A percentile compares a stretch with the other conserved stretches of the same genome.
Conservation (phyloP, 1,140 invertebrate species). For the Neodiprion lecontei region DNA sequence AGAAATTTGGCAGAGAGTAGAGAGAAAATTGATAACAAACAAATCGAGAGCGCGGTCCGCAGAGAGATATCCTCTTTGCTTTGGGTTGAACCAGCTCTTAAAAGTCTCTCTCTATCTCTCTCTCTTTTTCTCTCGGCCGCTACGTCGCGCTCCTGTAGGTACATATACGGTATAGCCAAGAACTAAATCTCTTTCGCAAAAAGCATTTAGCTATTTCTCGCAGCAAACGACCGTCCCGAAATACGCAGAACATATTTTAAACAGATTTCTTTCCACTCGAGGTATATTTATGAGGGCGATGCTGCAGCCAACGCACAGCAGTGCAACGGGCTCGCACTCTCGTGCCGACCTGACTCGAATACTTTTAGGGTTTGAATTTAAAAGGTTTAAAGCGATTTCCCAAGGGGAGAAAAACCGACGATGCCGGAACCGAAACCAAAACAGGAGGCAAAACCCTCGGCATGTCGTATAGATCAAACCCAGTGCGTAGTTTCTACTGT, state of each 20-base stretch:
- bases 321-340: constrained; percentile 23
- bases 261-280: constrained; percentile 55
- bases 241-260: constrained; percentile 60
- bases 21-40: neutral
- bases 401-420: constrained; percentile 43
- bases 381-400: constrained; percentile 64
- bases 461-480: neutral
- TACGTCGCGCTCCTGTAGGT: neutral
- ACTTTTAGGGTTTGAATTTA: constrained; percentile 49
- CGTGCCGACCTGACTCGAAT: constrained; percentile 24
- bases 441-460: neutral
- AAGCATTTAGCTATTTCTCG: constrained; percentile 64
- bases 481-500: too few relatives aligned
- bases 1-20: too few relatives aligned
- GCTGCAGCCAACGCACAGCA: constrained; percentile 30
- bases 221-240: constrained; percentile 61
- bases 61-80: constrained; percentile 4
- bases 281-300: constrained; percentile 56
- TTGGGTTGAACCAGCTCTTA: neutral
- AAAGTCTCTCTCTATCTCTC: neutral
- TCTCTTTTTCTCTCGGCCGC: too few relatives aligned
- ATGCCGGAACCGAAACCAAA: neutral
- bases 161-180: constrained; percentile 29
- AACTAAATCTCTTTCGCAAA: constrained; percentile 63
- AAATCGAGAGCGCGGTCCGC: constrained; percentile 3